phyloP scores from a whole-genome alignment of 2,888 invertebrate genomes.

The Polymixis flavicincta region DNA sequence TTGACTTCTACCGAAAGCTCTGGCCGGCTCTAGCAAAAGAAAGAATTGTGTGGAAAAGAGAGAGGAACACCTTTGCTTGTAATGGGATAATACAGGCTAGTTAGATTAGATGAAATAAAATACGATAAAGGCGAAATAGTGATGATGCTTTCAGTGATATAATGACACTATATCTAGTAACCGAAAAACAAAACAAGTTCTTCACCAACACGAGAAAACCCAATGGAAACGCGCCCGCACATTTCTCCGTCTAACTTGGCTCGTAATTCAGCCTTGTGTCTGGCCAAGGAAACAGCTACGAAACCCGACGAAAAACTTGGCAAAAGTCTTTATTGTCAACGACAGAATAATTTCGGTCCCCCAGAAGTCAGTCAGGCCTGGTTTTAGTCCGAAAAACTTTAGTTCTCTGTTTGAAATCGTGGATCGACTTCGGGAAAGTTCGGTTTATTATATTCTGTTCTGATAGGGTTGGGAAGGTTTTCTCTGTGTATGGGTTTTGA shows the following conservation, averaged over 20 bases:
- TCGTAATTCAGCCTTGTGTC: slow-evolving; percentile 67
- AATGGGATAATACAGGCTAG: no score
- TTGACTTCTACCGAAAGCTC: no score
- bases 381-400: slow-evolving; percentile 51
- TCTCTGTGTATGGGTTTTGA: slow-evolving; percentile 10
- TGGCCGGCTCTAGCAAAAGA: no score
- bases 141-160: no score
- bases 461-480: slow-evolving; percentile 7
- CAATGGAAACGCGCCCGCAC: slow-evolving; percentile 63
- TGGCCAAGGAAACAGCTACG: slow-evolving; percentile 58
- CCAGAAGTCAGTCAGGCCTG: slow-evolving; percentile 41
- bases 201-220: not conserved
- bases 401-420: slow-evolving; percentile 25
- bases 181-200: not conserved
- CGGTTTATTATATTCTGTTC: slow-evolving; percentile 29
- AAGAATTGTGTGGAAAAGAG: no score
- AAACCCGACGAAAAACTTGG: slow-evolving; percentile 64
- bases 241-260: slow-evolving; percentile 67
- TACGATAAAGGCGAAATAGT: no score
- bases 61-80: no score
- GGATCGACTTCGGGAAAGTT: slow-evolving; percentile 15
- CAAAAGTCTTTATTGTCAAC: slow-evolving; percentile 65
- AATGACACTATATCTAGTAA: no score
- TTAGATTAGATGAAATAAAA: no score
- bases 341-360: slow-evolving; percentile 67